phyloP scores from a whole-genome alignment of 2,797 vertebrate species.

The Onychomys leucogaster region DNA sequence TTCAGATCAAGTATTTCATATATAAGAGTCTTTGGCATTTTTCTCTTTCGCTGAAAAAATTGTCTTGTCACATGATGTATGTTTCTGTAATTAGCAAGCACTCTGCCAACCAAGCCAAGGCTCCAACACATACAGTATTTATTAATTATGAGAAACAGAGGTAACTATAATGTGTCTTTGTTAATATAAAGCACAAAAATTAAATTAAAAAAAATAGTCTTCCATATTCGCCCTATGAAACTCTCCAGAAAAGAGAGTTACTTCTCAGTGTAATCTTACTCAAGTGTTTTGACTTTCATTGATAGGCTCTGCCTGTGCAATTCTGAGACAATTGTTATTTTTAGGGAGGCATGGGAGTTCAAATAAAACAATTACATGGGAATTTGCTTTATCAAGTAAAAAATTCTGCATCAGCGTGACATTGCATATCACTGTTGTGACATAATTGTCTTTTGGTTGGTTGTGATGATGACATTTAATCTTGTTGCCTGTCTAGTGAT shows the following conservation, averaged over 20 bases:
- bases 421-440: neutral
- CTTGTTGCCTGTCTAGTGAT: neutral
- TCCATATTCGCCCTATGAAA: neutral
- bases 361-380: neutral
- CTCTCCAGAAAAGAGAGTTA: neutral
- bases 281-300: neutral
- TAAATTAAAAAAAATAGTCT: slow-evolving; percentile 39
- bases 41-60: neutral
- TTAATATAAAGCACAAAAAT: slow-evolving; percentile 38
- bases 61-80: neutral
- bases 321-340: neutral
- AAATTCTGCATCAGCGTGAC: neutral
- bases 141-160: slow-evolving; percentile 38
- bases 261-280: neutral
- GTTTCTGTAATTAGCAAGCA: neutral
- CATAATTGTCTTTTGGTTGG: neutral
- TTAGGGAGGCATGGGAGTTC: neutral
- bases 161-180: slow-evolving; percentile 37
- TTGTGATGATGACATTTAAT: neutral
- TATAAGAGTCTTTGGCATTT: neutral
- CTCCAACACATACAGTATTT: neutral
- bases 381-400: neutral
- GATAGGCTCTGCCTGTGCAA: neutral
- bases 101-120: neutral
- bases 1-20: neutral